Percentiles rank a stretch among this genome's conserved stretches.
phyloP scores from a whole-genome alignment of 1,140 invertebrate species.

The Daktulosphaira vitifoliae region DNA sequence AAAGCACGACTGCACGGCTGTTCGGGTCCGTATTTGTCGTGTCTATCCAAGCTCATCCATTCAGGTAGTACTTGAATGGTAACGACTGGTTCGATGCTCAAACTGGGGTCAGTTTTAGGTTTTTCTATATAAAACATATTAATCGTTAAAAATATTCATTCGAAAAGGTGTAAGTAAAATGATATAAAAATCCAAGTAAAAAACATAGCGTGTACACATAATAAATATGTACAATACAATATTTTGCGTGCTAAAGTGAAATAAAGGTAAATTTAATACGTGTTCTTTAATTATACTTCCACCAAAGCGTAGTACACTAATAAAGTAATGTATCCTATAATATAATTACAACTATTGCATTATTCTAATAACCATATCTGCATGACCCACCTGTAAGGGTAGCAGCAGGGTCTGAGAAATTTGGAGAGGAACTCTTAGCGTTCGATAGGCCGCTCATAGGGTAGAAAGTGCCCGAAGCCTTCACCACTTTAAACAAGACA shows the following conservation, averaged over 20 bases:
- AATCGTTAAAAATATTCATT: too few species aligned
- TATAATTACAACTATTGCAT: too few species aligned
- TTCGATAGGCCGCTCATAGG: constrained; percentile 58
- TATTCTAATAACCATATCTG: constrained; percentile 13
- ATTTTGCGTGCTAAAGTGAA: not conserved
- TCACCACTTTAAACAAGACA: constrained; percentile 74
- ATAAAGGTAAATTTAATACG: too few species aligned
- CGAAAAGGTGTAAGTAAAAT: constrained; percentile 12
- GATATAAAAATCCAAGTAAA: constrained; percentile 4
- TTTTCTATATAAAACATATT: constrained; percentile 15
- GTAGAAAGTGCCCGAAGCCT: constrained; percentile 87
- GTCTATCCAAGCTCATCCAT: constrained; percentile 44
- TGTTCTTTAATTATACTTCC: too few species aligned
- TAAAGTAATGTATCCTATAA: too few species aligned
- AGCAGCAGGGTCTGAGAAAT: constrained; percentile 35
- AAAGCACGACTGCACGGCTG: constrained; percentile 70
- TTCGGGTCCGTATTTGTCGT: constrained; percentile 49
- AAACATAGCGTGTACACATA: constrained; percentile 8
- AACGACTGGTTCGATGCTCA: constrained; percentile 36
- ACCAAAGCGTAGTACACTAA: too few species aligned
- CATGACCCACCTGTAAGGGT: constrained; percentile 39
- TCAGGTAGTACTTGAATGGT: constrained; percentile 43
- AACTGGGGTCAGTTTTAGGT: constrained; percentile 20
- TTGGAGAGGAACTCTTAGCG: constrained; percentile 39
- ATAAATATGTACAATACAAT: not conserved